Conservation (phyloP, 2,888 invertebrate species). For the Drosophila monieri region DNA sequence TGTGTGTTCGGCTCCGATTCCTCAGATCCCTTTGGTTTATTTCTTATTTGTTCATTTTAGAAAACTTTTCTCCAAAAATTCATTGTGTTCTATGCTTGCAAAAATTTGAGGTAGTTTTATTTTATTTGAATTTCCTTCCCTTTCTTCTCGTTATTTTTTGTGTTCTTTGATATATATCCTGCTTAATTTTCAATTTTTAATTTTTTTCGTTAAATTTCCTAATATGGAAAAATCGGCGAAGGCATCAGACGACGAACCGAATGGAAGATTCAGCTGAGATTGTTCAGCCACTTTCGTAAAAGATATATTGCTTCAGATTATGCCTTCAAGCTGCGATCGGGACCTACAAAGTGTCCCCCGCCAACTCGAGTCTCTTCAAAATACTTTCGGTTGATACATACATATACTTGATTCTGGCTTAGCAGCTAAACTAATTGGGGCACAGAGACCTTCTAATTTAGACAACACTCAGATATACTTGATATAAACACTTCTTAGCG, state of each 20-base stretch:
- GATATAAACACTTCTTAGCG: slow-evolving; percentile 8
- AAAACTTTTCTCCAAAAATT: slow-evolving; percentile 75
- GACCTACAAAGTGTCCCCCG: not conserved
- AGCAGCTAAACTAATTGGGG: slow-evolving; percentile 30
- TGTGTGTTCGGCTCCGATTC: slow-evolving; percentile 28
- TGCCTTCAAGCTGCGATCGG: slow-evolving; percentile 13
- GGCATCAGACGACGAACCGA: slow-evolving; percentile 34
- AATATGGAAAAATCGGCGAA: slow-evolving; percentile 1
- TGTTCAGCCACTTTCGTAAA: slow-evolving; percentile 36
- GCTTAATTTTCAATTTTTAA: slow-evolving; percentile 16
- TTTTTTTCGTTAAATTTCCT: not conserved
- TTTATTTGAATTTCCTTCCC: slow-evolving; percentile 67
- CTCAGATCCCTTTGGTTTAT: slow-evolving; percentile 36
- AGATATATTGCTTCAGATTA: slow-evolving; percentile 42
- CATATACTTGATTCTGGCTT: slow-evolving; percentile 38
- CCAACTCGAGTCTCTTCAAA: not conserved
- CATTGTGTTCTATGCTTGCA: slow-evolving; percentile 61
- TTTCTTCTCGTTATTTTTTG: slow-evolving; percentile 29
- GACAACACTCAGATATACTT: slow-evolving; percentile 45
- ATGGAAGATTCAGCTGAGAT: slow-evolving; percentile 31
- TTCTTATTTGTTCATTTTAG: slow-evolving; percentile 55
- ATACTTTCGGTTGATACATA: slow-evolving; percentile 30
- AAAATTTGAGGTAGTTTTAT: slow-evolving; percentile 78
- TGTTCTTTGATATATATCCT: slow-evolving; percentile 27
- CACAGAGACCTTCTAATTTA: slow-evolving; percentile 19